Conservation (phyloP, 2,888 invertebrate genomes). For the Microctonus brassicae region DNA sequence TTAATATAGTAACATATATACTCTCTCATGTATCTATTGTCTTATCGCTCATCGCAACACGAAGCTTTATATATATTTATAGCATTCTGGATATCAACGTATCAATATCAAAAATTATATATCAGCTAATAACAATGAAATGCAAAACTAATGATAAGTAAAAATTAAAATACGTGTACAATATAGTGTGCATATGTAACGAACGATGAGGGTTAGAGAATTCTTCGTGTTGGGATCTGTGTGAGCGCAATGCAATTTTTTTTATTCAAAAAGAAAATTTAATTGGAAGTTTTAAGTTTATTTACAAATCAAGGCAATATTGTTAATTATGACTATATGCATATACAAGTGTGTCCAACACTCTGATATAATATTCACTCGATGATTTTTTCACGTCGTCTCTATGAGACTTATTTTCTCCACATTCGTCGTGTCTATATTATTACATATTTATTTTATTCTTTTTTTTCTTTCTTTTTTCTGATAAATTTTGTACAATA, state of each 20-base stretch:
- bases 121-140: neutral
- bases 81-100: neutral
- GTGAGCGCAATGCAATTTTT: constrained; percentile 20
- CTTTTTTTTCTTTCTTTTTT: constrained; percentile 40
- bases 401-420: constrained; percentile 31
- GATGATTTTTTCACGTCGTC: constrained; percentile 42
- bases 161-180: constrained; percentile 28
- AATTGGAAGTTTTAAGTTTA: constrained; percentile 64
- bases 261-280: constrained; percentile 40
- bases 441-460: constrained; percentile 16
- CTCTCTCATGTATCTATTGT: constrained; percentile 39
- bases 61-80: too few species aligned
- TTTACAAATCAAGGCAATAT: constrained; percentile 70
- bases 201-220: constrained; percentile 34
- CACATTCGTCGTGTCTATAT: constrained; percentile 12
- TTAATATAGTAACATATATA: constrained; percentile 60
- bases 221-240: constrained; percentile 20
- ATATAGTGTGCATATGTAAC: constrained; percentile 26
- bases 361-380: constrained; percentile 52
- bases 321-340: constrained; percentile 59
- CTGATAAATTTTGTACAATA: constrained; percentile 56
- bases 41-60: constrained; percentile 21
- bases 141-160: constrained; percentile 22
- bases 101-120: constrained; percentile 3
- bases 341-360: constrained; percentile 52